Conservation (phyloP, 2,888 invertebrate genomes). For the Polyommatus icarus region DNA sequence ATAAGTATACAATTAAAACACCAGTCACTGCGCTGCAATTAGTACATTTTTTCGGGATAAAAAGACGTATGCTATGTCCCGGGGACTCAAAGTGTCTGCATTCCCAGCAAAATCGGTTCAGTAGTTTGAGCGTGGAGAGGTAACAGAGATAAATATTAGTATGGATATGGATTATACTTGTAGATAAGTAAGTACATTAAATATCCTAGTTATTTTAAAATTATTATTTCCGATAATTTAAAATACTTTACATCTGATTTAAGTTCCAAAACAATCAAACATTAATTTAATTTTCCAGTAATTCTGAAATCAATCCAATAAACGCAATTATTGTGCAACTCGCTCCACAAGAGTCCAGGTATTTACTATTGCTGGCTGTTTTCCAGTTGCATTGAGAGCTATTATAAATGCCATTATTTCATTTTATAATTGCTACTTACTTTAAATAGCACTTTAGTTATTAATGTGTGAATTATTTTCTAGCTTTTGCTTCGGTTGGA, state of each 20-base stretch:
- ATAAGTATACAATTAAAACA: too few species aligned
- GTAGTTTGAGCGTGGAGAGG: too few species aligned
- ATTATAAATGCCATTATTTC: neutral
- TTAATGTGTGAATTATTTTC: neutral
- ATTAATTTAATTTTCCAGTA: neutral
- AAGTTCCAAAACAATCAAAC: neutral
- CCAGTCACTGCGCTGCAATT: too few species aligned
- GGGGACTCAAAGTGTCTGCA: too few species aligned
- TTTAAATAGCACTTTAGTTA: neutral
- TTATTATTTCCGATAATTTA: neutral
- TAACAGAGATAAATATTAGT: too few species aligned
- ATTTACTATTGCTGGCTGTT: conserved; percentile 14
- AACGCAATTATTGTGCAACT: neutral
- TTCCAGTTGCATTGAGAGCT: neutral
- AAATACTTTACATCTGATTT: neutral
- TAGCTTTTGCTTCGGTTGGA: neutral
- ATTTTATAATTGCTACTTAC: neutral
- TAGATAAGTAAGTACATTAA: neutral
- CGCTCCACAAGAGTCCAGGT: conserved; percentile 1
- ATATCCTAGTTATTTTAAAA: neutral
- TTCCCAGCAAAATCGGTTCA: too few species aligned
- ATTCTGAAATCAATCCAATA: neutral
- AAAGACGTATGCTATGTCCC: too few species aligned
- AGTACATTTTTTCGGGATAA: too few species aligned
- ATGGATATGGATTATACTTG: neutral